Evolutionary conservation across 2,888 invertebrate species (phyloP), one percentile per base, ranked within the genome.

Genomic region (Diarsia dahlii): DNA sequence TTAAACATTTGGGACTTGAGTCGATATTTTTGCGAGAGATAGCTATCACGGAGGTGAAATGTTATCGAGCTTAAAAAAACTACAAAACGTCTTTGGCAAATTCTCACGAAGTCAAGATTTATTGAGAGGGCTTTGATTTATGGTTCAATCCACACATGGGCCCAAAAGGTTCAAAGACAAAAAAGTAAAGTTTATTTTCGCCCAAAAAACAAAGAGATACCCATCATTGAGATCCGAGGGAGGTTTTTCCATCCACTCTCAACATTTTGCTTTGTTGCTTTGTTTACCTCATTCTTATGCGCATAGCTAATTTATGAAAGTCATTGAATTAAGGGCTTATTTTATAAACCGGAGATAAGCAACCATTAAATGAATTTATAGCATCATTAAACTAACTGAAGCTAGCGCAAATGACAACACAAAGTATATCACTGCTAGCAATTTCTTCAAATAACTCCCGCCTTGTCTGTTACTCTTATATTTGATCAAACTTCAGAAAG

Each of bases 81-180:
- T 89, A 90, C 88, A 90, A 91, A 90, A 91, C 89, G 91, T 92
- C 92, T 90, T 89, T 89, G 89, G 90, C 91, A 93, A 92, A 93
- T 93, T 92, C 93, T 90, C 91, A 90, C 93, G 90, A 88, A 93
- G 92, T 92, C 91, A 91, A 93, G 95, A 95, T 95, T 95, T 95
- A 95, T 95, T 94, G 95, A 93, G 93, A 92, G 91, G 89, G 87
- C 91, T 94, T 94, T 95, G 95, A 95, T 95, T 95, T 95, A 95
- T 95, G 91, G 92, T 92, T 91, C 93, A 92, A 92, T 93, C 93
- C 93, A 94, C 95, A 95, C 93, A 94, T 94, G 95, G 93, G 94
- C 89, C 92, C 90, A 91, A 88, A 93, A 92, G 94, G 93, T 93
- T 93, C 94, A 93, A 93, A 94, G 92, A 94, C 94, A 94, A 94